Conservation (phyloP, 2,113 vertebrate species). For the Cacatua alba region DNA sequence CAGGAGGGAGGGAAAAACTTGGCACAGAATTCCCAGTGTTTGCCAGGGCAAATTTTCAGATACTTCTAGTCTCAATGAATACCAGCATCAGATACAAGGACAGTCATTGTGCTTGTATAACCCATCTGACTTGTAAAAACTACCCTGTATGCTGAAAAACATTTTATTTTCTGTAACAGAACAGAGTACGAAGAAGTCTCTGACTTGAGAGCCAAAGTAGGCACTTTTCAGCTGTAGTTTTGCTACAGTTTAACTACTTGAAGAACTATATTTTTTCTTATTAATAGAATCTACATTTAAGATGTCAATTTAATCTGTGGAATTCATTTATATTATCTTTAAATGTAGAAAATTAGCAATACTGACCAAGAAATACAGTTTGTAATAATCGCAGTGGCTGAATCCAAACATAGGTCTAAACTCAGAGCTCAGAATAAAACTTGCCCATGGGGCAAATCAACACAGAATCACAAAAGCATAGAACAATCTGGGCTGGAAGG, state of each 20-base stretch:
- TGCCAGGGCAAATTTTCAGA: background rate
- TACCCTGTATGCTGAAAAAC: background rate
- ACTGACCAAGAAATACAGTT: background rate
- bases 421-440: background rate
- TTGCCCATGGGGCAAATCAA: background rate
- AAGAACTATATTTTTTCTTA: background rate
- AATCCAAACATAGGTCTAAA: background rate
- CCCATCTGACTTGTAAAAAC: background rate
- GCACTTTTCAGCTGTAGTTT: background rate
- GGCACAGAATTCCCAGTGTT: background rate
- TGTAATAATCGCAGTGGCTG: background rate
- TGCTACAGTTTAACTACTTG: background rate
- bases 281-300: background rate
- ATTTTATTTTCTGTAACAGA: background rate
- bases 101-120: background rate
- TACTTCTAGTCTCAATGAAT: background rate
- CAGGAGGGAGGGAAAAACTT: background rate
- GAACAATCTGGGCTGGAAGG: background rate
- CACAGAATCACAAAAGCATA: background rate
- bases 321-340: background rate
- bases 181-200: background rate
- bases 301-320: background rate
- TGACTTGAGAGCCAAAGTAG: background rate
- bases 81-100: background rate
- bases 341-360: background rate